These are phyloP conservation scores for Coccyzus lansbergi DNA, from an alignment of 2,797 vertebrate species.

Conservation along the genomic window DNA sequence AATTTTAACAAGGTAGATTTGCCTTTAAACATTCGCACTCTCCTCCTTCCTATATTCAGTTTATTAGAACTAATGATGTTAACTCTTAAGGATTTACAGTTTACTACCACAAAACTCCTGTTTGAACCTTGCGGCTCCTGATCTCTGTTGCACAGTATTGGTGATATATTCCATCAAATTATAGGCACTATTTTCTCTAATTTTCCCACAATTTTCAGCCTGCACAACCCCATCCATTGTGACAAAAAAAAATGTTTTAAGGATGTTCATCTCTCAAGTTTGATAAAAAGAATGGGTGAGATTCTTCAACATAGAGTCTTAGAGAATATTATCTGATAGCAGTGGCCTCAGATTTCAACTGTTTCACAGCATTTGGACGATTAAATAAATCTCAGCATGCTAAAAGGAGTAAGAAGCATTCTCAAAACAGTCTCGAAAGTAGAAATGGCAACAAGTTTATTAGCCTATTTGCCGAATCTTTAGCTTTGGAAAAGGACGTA, in stretches of 20 bases:
- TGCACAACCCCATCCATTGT: background rate
- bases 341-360: background rate
- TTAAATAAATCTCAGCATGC: background rate
- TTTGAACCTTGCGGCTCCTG: background rate
- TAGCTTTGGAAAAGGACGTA: background rate
- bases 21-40: background rate
- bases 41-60: background rate
- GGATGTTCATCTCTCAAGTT: background rate
- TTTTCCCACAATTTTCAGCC: background rate
- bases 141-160: background rate
- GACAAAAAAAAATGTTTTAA: background rate
- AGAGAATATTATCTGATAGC: background rate
- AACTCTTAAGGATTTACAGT: background rate
- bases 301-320: background rate
- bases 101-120: background rate
- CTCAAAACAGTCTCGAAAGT: background rate
- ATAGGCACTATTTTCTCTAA: background rate
- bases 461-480: background rate
- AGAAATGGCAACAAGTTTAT: background rate
- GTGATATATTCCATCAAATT: fast-evolving
- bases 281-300: background rate
- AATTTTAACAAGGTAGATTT: constrained; percentile 6
- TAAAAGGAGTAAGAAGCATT: background rate
- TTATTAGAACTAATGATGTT: background rate
- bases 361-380: background rate